A percentile compares a stretch with the other conserved stretches of the same genome.
Evolutionary conservation across 2,113 vertebrate species (phyloP).

Genomic region (Corydoras maculifer): DNA sequence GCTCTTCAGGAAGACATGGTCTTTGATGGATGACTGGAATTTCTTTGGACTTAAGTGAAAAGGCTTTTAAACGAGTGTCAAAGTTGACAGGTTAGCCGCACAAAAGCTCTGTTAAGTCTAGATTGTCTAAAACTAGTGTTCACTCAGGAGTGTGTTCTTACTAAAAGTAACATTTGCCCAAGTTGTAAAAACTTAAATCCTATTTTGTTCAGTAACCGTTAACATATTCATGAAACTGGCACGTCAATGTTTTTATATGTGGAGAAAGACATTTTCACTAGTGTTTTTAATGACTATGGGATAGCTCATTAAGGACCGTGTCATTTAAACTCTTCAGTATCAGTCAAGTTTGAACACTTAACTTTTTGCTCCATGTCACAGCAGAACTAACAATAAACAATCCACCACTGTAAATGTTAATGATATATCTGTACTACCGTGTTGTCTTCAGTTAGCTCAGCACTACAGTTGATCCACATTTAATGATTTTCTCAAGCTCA

Average conservation of each 20-base stretch:
- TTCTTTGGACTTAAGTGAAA: constrained; percentile 34
- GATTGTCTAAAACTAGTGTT: constrained; percentile 24
- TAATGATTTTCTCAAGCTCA: constrained; percentile 28
- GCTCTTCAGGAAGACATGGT: background rate
- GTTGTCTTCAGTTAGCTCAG: background rate
- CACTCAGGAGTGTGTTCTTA: background rate
- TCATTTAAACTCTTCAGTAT: too few species aligned
- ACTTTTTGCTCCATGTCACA: background rate
- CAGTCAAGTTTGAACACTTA: too few species aligned
- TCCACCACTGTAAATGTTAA: background rate
- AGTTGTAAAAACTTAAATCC: too few species aligned
- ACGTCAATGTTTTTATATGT: too few species aligned
- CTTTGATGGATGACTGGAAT: constrained; percentile 45
- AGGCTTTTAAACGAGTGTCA: constrained; percentile 35
- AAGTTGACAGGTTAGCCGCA: constrained; percentile 32
- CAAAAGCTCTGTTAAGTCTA: constrained; percentile 15
- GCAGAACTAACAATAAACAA: background rate
- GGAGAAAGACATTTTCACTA: too few species aligned
- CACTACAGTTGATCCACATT: constrained; percentile 1
- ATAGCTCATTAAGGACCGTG: too few species aligned
- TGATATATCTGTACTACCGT: background rate
- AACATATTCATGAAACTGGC: too few species aligned
- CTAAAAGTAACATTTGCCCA: background rate
- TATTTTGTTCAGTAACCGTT: too few species aligned
- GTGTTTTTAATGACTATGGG: too few species aligned